Base-by-base conservation (phyloP, 2,888 invertebrate species). In the Heliconius ismenius region DNA sequence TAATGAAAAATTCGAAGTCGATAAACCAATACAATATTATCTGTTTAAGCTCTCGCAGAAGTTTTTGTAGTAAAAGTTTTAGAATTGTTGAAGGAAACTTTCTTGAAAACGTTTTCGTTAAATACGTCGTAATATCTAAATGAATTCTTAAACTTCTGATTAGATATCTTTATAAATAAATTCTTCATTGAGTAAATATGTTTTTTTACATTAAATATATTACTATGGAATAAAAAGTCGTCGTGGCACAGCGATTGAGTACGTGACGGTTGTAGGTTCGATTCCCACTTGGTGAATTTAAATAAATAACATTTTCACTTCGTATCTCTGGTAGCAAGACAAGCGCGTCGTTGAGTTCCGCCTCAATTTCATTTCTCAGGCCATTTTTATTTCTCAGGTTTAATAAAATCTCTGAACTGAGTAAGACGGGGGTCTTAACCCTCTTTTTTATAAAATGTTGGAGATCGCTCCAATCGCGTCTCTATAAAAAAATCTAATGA, bases 31-130 rank as follows among this genome's bases (percentile, higher is more conserved):
- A 64, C 18, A 64, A 32, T 36, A 65, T 10, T 64, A n/a, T 64
- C 36, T 36, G n/a, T 65, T 65, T 36, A n/a, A 65, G 13, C 36
- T 65, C 36, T n/a, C n/a, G 13, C 1, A n/a, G n/a, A 28, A 54
- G 49, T 49, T 54, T 69, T 54, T 9, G 18, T 1, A 54, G 69
- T 21, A 28, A 54, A 69, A 69, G 69, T 49, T 69, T 54, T 32
- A 32, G 21, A 69, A 49, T 54, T 43, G 49, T 49, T 28, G 21
- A 49, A 54, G 21, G 28, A 69, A 26, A 43, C 49, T 68, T 49
- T 49, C 54, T 69, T 32, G 28, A 49, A 54, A 28, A n/a, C 10
- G 13, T 69, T 54, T 28, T 54, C 28, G 69, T 69, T 28, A 69
- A 69, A 49, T 21, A 49, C 24, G 11, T 18, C 54, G 43, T 54